Evolutionary conservation across 2,113 vertebrate species (phyloP), one percentile per base, ranked within the genome.

Genomic region (Henicopernis longicauda): DNA sequence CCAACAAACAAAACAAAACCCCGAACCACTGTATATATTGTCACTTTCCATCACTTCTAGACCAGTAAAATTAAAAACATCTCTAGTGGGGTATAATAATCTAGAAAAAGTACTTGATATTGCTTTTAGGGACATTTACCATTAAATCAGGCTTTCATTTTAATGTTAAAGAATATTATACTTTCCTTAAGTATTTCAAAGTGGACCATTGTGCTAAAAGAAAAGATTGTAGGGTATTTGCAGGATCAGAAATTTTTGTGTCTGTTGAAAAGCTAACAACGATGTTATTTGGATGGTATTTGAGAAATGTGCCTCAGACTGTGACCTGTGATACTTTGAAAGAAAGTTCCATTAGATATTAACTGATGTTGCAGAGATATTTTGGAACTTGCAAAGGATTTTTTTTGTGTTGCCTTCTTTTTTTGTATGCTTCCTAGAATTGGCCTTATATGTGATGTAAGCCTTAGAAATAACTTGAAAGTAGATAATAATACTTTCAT

Each of bases 171-270:
- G 36, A 86, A 80, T 77, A 78, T 95, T 96, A 18, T 90, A 19
- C 61, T 90, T 96, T 93, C 72, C 16, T 1, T 58, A 94, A 95
- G 62, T 92, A 91, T 96, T 97, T 96, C 91, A 73, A 95, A 94
- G 81, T 95, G 90, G 62, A 57, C 80, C 13, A 38, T 40, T 87
- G 13, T 77, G 17, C 84, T 85, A 29, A 87, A 93, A 94, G 61
- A 82, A 97, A 90, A 93, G 44, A 62, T 70, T 76, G 45, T 22
- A 67, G 83, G n/a, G 16, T 90, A 79, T 78, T 93, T 66, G 50
- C 38, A 90, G 61, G 47, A 77, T 82, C 73, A 87, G 63, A 76
- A 82, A 16, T 71, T 89, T 95, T 87, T 89, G 25, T 96, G 55
- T 31, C 44, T 88, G 27, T 92, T 89, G 89, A 97, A 95, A 95